phyloP scores from a whole-genome alignment of 1,140 invertebrate genomes.

The Hetaerina americana region DNA sequence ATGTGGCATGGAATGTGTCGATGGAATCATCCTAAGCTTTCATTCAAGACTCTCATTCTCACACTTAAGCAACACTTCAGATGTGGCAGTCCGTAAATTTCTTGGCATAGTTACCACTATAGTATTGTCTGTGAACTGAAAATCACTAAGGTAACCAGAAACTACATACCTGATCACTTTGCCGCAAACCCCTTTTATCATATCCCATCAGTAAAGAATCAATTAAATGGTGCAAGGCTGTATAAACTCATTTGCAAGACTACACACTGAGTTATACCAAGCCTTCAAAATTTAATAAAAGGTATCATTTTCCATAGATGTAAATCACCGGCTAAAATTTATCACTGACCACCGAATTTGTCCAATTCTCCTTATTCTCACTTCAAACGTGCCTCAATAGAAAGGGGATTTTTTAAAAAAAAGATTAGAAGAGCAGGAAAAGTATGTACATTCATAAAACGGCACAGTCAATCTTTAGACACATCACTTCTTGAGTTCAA shows the following conservation, averaged over 20 bases:
- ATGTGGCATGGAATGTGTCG: neutral
- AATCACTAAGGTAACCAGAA: neutral
- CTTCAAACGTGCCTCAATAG: neutral
- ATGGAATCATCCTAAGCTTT: neutral
- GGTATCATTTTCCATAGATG: neutral
- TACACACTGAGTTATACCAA: neutral
- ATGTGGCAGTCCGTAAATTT: neutral
- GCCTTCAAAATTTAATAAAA: neutral
- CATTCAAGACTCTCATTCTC: neutral
- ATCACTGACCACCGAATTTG: neutral
- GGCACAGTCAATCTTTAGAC: neutral
- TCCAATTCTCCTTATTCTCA: neutral
- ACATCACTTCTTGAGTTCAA: neutral
- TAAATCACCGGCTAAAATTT: neutral
- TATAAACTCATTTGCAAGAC: neutral
- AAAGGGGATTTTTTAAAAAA: neutral
- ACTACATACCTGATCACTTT: neutral
- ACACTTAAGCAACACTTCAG: neutral
- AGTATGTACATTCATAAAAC: neutral
- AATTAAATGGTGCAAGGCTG: neutral
- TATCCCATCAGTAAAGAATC: neutral
- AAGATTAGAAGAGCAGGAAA: neutral
- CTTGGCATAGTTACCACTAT: neutral
- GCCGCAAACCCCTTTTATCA: neutral
- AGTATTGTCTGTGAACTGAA: neutral